Evolutionary conservation across 2,113 vertebrate species (phyloP).

Genomic region (Glaucomys volans): DNA sequence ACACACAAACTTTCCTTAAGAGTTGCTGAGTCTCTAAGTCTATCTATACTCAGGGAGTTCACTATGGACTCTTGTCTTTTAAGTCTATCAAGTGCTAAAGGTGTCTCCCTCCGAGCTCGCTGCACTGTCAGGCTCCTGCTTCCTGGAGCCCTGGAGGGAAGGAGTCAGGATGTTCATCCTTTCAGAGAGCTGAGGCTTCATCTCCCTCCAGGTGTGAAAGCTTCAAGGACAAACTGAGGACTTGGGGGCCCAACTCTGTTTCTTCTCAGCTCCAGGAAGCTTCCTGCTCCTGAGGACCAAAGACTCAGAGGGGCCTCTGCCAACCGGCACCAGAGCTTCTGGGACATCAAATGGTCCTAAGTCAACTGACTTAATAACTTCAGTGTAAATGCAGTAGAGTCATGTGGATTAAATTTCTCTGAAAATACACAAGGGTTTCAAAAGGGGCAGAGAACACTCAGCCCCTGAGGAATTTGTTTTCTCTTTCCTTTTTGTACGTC

Average conservation of each 20-base stretch:
- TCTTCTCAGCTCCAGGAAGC: conserved; percentile 35
- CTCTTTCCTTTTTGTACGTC: conserved; percentile 38
- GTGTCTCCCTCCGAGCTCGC: neutral
- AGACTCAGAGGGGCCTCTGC: neutral
- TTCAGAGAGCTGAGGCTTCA: neutral
- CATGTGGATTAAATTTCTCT: conserved; percentile 73
- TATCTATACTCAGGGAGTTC: neutral
- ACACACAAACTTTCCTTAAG: neutral
- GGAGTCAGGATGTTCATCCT: fast-evolving
- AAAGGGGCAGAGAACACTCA: conserved; percentile 34
- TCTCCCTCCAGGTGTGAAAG: neutral
- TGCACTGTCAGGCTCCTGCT: neutral
- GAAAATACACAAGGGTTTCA: conserved; percentile 53
- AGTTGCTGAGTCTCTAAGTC: neutral
- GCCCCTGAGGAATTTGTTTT: conserved; percentile 65
- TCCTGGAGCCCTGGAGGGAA: neutral
- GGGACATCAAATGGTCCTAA: neutral
- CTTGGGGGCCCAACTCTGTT: conserved; percentile 9
- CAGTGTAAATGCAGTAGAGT: neutral
- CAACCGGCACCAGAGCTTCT: neutral
- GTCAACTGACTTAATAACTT: neutral
- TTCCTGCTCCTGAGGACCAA: neutral
- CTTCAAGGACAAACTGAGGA: neutral
- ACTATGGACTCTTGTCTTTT: neutral
- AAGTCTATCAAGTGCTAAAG: neutral